phyloP scores from a whole-genome alignment of 2,797 vertebrate genomes.

The Thunnus albacares region DNA sequence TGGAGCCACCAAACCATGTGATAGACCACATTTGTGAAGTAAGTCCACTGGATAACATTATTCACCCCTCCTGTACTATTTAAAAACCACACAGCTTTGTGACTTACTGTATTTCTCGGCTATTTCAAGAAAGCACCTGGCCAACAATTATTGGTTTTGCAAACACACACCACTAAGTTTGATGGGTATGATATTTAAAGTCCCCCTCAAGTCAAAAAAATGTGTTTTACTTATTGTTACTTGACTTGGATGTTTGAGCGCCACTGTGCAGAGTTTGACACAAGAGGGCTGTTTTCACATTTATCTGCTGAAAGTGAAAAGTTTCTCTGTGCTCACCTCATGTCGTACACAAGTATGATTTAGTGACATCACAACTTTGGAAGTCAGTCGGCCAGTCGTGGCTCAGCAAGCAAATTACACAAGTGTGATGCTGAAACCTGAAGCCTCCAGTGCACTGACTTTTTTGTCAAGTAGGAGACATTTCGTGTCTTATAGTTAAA shows the following conservation, averaged over 20 bases:
- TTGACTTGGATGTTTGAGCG: neutral
- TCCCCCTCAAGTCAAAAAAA: neutral
- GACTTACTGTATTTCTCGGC: slow-evolving; percentile 3
- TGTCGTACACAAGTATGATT: neutral
- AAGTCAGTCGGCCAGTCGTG: neutral
- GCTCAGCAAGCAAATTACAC: neutral
- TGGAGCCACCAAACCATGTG: slow-evolving; percentile 42
- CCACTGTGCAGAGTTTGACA: neutral
- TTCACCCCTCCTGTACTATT: slow-evolving; percentile 18
- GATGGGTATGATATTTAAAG: neutral
- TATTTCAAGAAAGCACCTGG: slow-evolving; percentile 31
- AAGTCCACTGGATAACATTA: slow-evolving; percentile 26
- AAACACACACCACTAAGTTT: slow-evolving; percentile 20
- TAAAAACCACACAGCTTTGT: neutral
- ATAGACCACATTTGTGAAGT: slow-evolving; percentile 29
- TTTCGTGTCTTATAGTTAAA: neutral
- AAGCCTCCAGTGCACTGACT: neutral
- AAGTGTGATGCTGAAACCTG: neutral
- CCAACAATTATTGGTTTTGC: neutral
- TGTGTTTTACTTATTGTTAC: neutral
- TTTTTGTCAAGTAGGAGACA: neutral
- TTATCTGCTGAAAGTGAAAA: neutral
- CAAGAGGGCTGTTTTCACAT: neutral
- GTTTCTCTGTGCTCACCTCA: slow-evolving; percentile 1
- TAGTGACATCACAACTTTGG: neutral